Evolutionary conservation across 2,797 vertebrate species (phyloP).

Genomic region (Poeciliopsis gracilis): DNA sequence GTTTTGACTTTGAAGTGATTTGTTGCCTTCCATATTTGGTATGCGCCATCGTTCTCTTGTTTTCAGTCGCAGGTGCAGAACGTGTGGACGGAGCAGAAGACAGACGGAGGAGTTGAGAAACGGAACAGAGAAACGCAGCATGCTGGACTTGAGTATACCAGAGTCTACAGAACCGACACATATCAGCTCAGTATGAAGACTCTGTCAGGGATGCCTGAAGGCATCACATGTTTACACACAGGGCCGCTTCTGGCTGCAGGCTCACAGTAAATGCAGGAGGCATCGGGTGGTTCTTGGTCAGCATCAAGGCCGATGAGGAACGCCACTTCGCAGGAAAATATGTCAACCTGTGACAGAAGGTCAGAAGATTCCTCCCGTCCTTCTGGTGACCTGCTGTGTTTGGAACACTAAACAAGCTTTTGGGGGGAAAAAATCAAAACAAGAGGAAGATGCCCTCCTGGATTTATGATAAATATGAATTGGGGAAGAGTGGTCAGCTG

Average conservation of each 20-base stretch:
- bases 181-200: slow-evolving; percentile 66
- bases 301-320: slow-evolving; percentile 4
- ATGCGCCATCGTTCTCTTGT: slow-evolving; percentile 4
- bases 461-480: slow-evolving; percentile 29
- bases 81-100: slow-evolving; percentile 53
- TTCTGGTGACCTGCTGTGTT: not conserved
- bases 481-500: not conserved
- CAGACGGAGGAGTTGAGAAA: slow-evolving; percentile 66
- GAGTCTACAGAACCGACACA: slow-evolving; percentile 47
- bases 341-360: not conserved
- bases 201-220: not conserved
- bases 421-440: not conserved
- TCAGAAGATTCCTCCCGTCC: not conserved
- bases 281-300: slow-evolving; percentile 2
- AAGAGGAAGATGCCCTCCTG: slow-evolving; percentile 17
- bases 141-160: slow-evolving; percentile 57
- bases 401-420: slow-evolving; percentile 17
- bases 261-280: slow-evolving; percentile 12
- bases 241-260: slow-evolving; percentile 50
- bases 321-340: slow-evolving; percentile 16
- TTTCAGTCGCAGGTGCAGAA: slow-evolving; percentile 66
- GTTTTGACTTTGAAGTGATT: not conserved
- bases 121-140: slow-evolving; percentile 71
- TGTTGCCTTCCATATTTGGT: not conserved
- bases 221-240: slow-evolving; percentile 25